These are phyloP conservation scores for Pristionchus fissidentatus DNA, from an alignment of 2,888 invertebrate genomes.

Conservation along the genomic window DNA sequence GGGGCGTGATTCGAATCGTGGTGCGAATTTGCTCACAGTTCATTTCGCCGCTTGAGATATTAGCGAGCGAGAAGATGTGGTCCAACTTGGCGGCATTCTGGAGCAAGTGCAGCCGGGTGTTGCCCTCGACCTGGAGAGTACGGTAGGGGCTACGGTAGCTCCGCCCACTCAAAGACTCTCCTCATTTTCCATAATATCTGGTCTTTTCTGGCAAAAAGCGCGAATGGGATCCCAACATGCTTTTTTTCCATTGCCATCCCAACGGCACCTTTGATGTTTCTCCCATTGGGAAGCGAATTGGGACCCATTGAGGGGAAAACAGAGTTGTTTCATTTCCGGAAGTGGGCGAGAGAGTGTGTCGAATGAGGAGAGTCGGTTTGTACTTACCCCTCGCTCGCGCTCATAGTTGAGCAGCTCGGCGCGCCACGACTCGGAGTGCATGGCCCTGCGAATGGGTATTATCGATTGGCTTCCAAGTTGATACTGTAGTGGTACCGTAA, in stretches of 20 bases:
- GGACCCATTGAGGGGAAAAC: neutral
- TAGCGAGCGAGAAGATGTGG: neutral
- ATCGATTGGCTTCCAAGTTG: neutral
- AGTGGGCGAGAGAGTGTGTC: neutral
- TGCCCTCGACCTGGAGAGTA: constrained; percentile 20
- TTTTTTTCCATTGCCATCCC: too few relatives aligned
- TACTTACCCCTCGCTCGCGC: neutral
- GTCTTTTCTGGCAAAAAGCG: too few relatives aligned
- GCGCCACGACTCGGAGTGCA: neutral
- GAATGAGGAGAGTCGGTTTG: neutral
- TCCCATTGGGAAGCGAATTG: too few relatives aligned
- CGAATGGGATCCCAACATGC: too few relatives aligned
- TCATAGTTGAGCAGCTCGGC: neutral
- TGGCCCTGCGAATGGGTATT: neutral
- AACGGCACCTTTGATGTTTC: too few relatives aligned
- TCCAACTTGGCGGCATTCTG: neutral
- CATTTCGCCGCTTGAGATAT: neutral
- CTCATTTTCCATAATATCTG: too few relatives aligned
- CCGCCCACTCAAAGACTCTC: too few relatives aligned
- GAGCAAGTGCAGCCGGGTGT: neutral
- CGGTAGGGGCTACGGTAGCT: too few relatives aligned
- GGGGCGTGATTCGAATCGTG: neutral
- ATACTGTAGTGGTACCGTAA: too few relatives aligned
- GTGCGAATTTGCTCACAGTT: neutral
- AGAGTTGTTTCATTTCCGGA: neutral